Base-by-base conservation (phyloP, 2,797 vertebrate species). In the Mastacembelus armatus region DNA sequence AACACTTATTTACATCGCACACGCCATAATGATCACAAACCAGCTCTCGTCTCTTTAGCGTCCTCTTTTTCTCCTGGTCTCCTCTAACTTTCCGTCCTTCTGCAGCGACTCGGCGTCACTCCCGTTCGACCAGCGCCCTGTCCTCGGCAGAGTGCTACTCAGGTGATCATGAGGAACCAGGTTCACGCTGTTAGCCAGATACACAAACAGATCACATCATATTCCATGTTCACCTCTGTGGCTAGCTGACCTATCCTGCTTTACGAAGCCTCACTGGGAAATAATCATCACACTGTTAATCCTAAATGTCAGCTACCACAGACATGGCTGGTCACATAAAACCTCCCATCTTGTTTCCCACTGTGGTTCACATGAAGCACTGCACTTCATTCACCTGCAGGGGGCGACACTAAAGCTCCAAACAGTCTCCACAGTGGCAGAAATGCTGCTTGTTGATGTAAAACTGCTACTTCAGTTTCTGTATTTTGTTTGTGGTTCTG, bases 51-150 rank as follows among this genome's bases (percentile, higher is more conserved):
- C 58, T n/a, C n/a, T n/a, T n/a, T n/a, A n/a, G n/a, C n/a, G n/a
- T n/a, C n/a, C n/a, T n/a, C n/a, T n/a, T n/a, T n/a, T n/a, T n/a
- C n/a, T n/a, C 50, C 29, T 15, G 38, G 14, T 79, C 33, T 40
- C 90, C 85, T 91, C 92, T 89, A 91, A 93, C 93, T 92, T 18
- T 55, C 88, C 87, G 93, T 95, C 94, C 91, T 57, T 67, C 80
- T 63, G 8, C 95, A 98, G 96, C 92, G 70, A 96, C 95, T 88
- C 95, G 95, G 80, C 95, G 94, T 78, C 95, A 97, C 93, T 97
- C 96, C 89, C 95, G 96, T 75, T 97, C 96, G 67, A 97, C 96
- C 94, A 96, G 96, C 85, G 95, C 96, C 78, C 94, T 98, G 92
- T 95, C 95, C 82, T 94, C 95, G 64, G 92, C 95, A 88, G 96